A percentile compares a stretch with the other conserved stretches of the same genome.
Conservation (phyloP, 2,113 vertebrate genomes). For the Salvelinus sp. region DNA sequence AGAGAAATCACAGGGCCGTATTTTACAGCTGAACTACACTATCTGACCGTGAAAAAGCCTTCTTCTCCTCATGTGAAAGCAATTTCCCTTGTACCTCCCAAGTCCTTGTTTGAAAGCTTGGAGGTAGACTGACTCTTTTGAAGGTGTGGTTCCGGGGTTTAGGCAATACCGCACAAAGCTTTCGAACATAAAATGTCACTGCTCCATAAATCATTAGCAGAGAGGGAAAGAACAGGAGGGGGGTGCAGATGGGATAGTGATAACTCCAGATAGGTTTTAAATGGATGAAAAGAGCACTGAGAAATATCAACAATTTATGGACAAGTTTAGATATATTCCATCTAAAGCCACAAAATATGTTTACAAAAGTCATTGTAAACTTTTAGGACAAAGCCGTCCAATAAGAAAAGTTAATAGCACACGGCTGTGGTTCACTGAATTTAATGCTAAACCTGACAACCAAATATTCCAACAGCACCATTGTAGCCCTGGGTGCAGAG, state of each 20-base stretch:
- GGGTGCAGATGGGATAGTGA: not conserved
- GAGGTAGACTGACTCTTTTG: slow-evolving; percentile 11
- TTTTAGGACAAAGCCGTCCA: not conserved
- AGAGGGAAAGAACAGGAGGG: not conserved
- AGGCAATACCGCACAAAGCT: not conserved
- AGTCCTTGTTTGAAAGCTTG: not conserved
- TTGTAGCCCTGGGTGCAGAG: slow-evolving; percentile 20
- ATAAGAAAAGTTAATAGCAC: not conserved
- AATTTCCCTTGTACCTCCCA: slow-evolving; percentile 16
- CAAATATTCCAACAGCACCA: slow-evolving; percentile 21
- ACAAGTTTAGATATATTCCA: not conserved
- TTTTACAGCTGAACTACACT: slow-evolving; percentile 18
- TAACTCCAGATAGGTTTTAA: not conserved
- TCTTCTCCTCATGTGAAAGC: slow-evolving; percentile 27
- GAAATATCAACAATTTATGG: not conserved
- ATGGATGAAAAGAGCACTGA: not conserved
- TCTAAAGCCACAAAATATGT: not conserved
- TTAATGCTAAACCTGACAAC: slow-evolving; percentile 9
- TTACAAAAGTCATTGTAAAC: not conserved
- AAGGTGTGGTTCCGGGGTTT: not conserved
- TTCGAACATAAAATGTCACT: not conserved
- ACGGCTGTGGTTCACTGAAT: not conserved
- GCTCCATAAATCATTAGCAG: not conserved
- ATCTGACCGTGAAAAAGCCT: slow-evolving; percentile 21
- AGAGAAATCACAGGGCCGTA: slow-evolving; percentile 34